Evolutionary conservation across 2,113 vertebrate species (phyloP), one percentile per base, ranked within the genome.

Genomic region (Ammospiza caudacuta): DNA sequence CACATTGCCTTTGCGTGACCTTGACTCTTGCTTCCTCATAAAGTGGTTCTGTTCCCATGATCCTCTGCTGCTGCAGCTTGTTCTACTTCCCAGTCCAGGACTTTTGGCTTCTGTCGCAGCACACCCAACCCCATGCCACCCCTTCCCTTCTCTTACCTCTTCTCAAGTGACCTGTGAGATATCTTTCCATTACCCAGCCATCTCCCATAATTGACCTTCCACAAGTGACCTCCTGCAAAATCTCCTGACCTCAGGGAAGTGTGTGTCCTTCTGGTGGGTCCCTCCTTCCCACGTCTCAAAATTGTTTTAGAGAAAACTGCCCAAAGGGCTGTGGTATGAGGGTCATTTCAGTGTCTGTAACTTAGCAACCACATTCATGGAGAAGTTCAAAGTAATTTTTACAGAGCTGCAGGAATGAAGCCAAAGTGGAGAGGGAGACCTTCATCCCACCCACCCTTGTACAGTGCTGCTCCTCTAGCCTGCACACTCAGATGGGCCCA

Each of bases 361-460:
- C 97, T 97, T 97, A 95, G 96, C 94, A 97, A 95, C 80, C 13
- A 9, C 58, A 74, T 86, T 82, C 43, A 83, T 61, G 58, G 44
- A 94, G 87, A 95, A 96, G 90, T 94, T 97, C 91, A 96, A 94
- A 89, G 94, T 92, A 5, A 58, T 58, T n/a, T 58, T 58, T 58
- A 58, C 55, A 58, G 39, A 57, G 19, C 63, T 91, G 49, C 13
- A 74, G 83, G n/a, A 93, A 61, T 44, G 27, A 87, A 79, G 33
- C 19, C 55, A 20, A 78, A 90, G 47, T 43, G 46, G 62, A 89
- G 37, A 68, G 46, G 76, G 31, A 79, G 13, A 79, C 25, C 21
- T 73, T 94, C n/a, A 78, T 84, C n/a, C 58, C 74, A 29, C 27
- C 11, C 41, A 31, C 25, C 24, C 11, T 49, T 27, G 10, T 33